Base-by-base conservation (phyloP, 2,113 vertebrate genomes). In the Hydrolagus affinis region DNA sequence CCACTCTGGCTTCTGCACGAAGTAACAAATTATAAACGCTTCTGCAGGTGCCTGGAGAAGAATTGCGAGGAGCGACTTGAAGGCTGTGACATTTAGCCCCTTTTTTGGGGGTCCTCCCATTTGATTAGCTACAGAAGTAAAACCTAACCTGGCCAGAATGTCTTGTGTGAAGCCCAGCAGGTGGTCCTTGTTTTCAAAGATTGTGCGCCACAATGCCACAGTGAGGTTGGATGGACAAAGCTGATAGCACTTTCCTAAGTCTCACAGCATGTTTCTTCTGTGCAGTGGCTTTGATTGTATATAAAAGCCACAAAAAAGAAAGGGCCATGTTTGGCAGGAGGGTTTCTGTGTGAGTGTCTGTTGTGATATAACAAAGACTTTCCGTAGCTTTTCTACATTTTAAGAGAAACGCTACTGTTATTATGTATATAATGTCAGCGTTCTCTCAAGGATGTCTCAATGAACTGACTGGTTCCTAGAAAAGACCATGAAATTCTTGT, bases 71-170 rank as follows among this genome's bases (percentile, higher is more conserved):
- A 87, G 89, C 71, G 87, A 89, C 90, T 87, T 85, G 89, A 90
- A 88, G 88, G 88, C 88, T 89, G 92, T 92, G 92, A 94, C 93
- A 93, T 93, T 95, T 95, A 90, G 92, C 91, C 92, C 87, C 80
- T 85, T 85, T 70, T 88, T 88, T 90, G n/a, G 64, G 64, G 87
- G 88, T 90, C 91, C 91, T 92, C 89, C 87, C 88, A 91, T 89
- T 93, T 95, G 95, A 94, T 95, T 95, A 96, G 91, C 90, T 90
- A 89, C 88, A 90, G 91, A 94, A 94, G 92, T 94, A 95, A 94
- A 94, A 93, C 91, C 11, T 92, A 94, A 94, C 93, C 89, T 90
- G 89, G 89, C 92, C 89, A 91, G 90, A 89, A 93, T 90, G 89
- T 91, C 88, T 86, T 72, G 85, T 90, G 90, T 91, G 86, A 87